These are phyloP conservation scores for Sibirionetta formosa DNA, from an alignment of 2,797 vertebrate species.

Conservation along the genomic window DNA sequence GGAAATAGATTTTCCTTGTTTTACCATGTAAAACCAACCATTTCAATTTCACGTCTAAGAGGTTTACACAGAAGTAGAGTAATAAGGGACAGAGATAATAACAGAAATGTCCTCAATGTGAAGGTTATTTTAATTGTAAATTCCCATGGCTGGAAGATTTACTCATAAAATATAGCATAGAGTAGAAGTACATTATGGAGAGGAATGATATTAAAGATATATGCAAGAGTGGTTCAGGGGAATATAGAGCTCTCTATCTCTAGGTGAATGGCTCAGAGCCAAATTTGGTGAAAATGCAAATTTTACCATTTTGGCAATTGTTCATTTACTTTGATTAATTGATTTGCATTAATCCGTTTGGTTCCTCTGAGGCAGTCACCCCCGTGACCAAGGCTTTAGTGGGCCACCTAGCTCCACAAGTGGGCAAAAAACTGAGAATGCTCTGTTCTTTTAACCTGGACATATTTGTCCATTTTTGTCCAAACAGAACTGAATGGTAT, in stretches of 20 bases:
- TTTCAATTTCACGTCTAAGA: slow-evolving; percentile 45
- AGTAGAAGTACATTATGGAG: not conserved
- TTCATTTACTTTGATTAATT: not conserved
- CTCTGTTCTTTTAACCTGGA: not conserved
- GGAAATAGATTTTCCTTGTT: slow-evolving; percentile 45
- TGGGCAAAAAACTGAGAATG: not conserved
- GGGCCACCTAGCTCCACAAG: not conserved
- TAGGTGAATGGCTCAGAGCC: not conserved
- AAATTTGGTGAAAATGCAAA: not conserved
- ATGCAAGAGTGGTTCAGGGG: not conserved
- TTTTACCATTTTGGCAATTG: not conserved
- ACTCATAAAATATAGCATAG: slow-evolving; percentile 8
- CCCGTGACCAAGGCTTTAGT: not conserved
- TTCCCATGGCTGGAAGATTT: slow-evolving; percentile 33
- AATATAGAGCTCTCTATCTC: not conserved
- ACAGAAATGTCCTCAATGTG: not conserved
- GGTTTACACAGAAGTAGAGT: not conserved
- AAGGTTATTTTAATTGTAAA: slow-evolving; percentile 59
- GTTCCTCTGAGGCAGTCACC: not conserved
- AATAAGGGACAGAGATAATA: slow-evolving; percentile 22
- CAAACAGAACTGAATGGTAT: not conserved
- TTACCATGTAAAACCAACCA: not conserved
- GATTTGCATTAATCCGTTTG: not conserved
- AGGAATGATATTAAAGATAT: not conserved
- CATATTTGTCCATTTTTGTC: not conserved